phyloP scores from a whole-genome alignment of 64 coral and sea anemone genomes.

The Catalaphyllia jardinei region DNA sequence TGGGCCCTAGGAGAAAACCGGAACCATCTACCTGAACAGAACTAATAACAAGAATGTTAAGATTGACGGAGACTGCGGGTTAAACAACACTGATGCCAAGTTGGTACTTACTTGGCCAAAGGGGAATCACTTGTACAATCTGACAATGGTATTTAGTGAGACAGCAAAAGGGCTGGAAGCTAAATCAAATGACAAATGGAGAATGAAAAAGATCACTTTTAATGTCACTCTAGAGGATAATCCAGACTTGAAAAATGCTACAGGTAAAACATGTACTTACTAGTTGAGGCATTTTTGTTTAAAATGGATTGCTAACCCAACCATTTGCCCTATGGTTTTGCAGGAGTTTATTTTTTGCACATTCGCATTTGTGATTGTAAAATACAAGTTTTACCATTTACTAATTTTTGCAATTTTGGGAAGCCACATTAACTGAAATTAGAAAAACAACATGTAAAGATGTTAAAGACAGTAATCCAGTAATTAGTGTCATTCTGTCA shows the following conservation, averaged over 20 bases:
- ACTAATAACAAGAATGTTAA: neutral
- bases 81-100: neutral
- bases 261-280: conserved; percentile 1
- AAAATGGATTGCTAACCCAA: too few species aligned
- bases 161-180: neutral
- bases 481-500: too few species aligned
- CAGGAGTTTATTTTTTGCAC: too few species aligned
- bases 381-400: too few species aligned
- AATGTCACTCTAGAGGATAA: neutral
- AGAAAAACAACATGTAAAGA: too few species aligned
- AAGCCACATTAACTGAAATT: too few species aligned
- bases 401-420: too few species aligned
- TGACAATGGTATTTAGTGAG: conserved; percentile 12
- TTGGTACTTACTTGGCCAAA: conserved; percentile 9
- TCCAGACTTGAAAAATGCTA: neutral
- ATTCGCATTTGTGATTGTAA: too few species aligned
- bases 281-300: too few species aligned
- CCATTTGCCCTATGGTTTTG: too few species aligned
- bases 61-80: neutral
- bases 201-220: neutral
- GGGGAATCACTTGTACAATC: neutral
- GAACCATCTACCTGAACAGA: neutral
- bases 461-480: too few species aligned
- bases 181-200: neutral
- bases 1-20: neutral